Conservation (phyloP, 1,140 invertebrate species). For the Proctacanthus coquilletti region DNA sequence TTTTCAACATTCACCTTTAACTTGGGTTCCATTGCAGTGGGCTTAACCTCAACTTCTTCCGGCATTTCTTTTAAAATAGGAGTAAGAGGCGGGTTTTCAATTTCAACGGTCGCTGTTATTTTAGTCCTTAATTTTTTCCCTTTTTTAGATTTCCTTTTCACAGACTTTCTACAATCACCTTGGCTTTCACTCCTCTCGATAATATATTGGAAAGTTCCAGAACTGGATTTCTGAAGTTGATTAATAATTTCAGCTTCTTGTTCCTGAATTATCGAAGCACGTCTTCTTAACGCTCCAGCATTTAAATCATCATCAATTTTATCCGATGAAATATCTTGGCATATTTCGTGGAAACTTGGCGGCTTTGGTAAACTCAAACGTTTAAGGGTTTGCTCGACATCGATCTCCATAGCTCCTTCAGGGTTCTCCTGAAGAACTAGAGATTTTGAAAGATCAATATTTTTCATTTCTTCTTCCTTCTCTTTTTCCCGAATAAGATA, state of each 20-base stretch:
- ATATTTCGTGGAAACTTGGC: constrained; percentile 36
- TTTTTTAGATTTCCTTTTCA: constrained; percentile 13
- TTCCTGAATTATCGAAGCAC: constrained; percentile 26
- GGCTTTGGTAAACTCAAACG: constrained; percentile 25
- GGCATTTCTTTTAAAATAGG: constrained; percentile 11
- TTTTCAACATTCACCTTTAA: constrained; percentile 8
- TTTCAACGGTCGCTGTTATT: constrained; percentile 21
- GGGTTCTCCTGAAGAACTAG: too few species aligned
- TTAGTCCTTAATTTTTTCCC: constrained; percentile 21
- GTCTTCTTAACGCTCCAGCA: constrained; percentile 28
- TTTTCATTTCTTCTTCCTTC: constrained; percentile 9
- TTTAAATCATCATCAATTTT: constrained; percentile 35
- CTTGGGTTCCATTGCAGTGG: too few species aligned
- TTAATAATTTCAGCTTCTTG: constrained; percentile 25
- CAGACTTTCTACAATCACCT: constrained; percentile 11
- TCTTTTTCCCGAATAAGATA: constrained; percentile 52
- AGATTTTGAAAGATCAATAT: constrained; percentile 1
- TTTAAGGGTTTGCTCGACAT: constrained; percentile 11
- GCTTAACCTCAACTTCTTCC: too few species aligned
- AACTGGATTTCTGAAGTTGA: constrained; percentile 22
- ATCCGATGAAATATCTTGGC: constrained; percentile 34
- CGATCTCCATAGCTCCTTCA: constrained; percentile 6
- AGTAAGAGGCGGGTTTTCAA: constrained; percentile 15
- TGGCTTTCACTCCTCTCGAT: constrained; percentile 20
- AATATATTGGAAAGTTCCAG: constrained; percentile 21